Percentiles rank a stretch among this genome's conserved stretches.
These are phyloP conservation scores for Leptinotarsa undecemlineata DNA, from an alignment of 1,140 invertebrate species.

Conservation along the genomic window DNA sequence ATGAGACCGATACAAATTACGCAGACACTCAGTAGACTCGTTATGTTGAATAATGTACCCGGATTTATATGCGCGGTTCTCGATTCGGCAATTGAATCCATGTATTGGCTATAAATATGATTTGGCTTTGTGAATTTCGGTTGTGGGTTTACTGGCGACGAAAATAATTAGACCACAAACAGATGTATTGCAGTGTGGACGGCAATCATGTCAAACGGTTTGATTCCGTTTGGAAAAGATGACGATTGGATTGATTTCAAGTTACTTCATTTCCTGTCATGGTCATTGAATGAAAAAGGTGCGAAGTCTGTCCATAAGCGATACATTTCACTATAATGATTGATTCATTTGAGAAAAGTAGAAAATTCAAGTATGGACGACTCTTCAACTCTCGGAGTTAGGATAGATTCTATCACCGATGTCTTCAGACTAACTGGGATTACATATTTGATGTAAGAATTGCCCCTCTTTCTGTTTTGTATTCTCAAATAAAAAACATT, in stretches of 20 bases:
- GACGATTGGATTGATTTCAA: not conserved
- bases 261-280: no score
- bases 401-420: no score
- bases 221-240: not conserved
- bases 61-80: not conserved
- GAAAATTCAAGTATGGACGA: no score
- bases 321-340: no score
- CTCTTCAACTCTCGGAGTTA: no score
- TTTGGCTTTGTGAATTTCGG: conserved; percentile 9
- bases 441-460: no score
- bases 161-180: conserved; percentile 14
- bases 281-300: no score
- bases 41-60: not conserved
- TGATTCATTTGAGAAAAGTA: no score
- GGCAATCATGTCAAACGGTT: not conserved
- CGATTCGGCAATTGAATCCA: conserved; percentile 12
- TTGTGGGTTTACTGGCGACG: not conserved
- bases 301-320: no score
- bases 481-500: no score
- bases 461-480: no score
- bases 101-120: conserved; percentile 9
- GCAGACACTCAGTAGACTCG: conserved; percentile 16
- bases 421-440: no score
- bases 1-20: conserved; percentile 14
- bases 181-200: not conserved